Evolutionary conservation across 2,888 invertebrate genomes (phyloP).

Genomic region (Pegoplata infirma): DNA sequence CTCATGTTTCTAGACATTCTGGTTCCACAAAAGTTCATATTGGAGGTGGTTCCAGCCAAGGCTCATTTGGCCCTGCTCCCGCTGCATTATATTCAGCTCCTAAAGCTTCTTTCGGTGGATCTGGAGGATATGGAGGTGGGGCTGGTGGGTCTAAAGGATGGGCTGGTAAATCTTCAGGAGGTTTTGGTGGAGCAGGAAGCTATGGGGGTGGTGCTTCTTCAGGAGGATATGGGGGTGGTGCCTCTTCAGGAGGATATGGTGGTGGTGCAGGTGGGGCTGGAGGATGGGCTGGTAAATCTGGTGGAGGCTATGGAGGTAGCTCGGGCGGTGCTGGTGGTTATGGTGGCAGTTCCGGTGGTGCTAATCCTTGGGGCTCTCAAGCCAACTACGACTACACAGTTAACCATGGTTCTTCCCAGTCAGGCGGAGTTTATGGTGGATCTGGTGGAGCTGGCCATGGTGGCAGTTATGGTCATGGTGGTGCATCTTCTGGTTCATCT

Average conservation of each 20-base stretch:
- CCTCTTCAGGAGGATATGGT: background rate
- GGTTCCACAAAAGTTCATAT: no score
- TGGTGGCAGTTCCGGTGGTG: background rate
- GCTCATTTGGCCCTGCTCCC: background rate
- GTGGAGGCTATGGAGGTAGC: conserved; percentile 25
- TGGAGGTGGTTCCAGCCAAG: background rate
- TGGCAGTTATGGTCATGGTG: background rate
- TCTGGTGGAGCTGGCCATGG: background rate
- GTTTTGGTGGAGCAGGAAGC: conserved; percentile 22
- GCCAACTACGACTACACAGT: no score
- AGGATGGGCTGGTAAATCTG: conserved; percentile 4
- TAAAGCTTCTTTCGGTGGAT: background rate
- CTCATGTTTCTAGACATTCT: background rate
- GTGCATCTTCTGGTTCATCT: background rate
- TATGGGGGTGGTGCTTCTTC: background rate
- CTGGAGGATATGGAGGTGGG: conserved; percentile 18
- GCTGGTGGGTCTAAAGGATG: background rate
- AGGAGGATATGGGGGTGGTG: conserved; percentile 20
- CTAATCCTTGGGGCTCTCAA: background rate
- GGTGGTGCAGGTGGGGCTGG: background rate
- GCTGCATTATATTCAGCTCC: background rate
- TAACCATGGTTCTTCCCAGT: background rate
- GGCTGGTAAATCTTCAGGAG: conserved; percentile 22
- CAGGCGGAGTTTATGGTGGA: no score
- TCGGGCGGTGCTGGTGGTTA: conserved; percentile 1